Base-by-base conservation (phyloP, 2,888 invertebrate species). In the Eristalis tenax region DNA sequence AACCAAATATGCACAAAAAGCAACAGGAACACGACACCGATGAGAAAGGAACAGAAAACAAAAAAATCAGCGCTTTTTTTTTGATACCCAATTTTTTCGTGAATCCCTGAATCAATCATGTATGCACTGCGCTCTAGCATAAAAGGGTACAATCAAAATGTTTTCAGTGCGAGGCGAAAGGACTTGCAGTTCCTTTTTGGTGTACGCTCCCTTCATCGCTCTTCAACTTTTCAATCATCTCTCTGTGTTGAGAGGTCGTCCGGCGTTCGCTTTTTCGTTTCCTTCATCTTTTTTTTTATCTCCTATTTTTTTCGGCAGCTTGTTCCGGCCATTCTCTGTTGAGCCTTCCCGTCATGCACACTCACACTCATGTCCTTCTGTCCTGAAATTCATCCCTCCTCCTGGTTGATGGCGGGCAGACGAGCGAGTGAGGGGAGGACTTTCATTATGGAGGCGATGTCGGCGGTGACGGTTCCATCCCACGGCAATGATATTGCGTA, bases 141-240 rank as follows among this genome's bases (percentile, higher is more conserved):
- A 79, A 83, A 81, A 78, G 74, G 77, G 85, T 80, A 86, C 86
- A 78, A 86, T 86, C 83, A 83, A 82, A 83, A 82, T 86, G 83
- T 86, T 86, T 86, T 86, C 78, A 75, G 83, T 56, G 74, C 65
- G 77, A 82, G 50, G 50, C 61, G 78, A 70, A 79, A 86, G 86
- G 83, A 86, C 83, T 70, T 83, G 82, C 40, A 35, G 63, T 80
- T 71, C 76, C 43, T 50, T 56, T 64, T 64, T 63, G 18, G 35
- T 18, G 28, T 61, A 61, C 4, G 32, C 70, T 79, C 40, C 66
- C 74, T 82, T 86, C 83, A 79, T 63, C 61, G 82, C 83, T 86
- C 57, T 86, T 79, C 78, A 86, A 75, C 75, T 79, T 82, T 86
- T 78, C 83, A 83, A 86, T 86, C 86, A 86, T 83, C 75, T 57